Conservation (phyloP, 2,113 vertebrate genomes). For the Hippocampus barbouri region DNA sequence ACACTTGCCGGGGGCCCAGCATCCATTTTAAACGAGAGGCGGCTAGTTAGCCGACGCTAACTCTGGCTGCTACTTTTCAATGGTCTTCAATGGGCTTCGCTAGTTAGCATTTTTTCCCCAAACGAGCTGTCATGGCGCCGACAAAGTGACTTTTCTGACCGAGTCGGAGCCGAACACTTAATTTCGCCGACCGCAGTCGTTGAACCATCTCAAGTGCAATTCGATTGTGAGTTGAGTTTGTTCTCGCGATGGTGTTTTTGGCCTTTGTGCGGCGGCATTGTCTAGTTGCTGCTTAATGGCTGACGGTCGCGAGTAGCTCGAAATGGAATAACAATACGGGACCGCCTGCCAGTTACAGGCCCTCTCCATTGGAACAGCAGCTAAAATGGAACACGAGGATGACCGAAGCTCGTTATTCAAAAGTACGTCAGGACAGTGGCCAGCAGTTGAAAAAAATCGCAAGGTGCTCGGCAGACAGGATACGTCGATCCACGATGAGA, state of each 20-base stretch:
- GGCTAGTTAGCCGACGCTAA: conserved; percentile 45
- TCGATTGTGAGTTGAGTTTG: background rate
- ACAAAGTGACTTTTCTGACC: conserved; percentile 4
- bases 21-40: conserved; percentile 54
- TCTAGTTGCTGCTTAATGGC: conserved; percentile 64
- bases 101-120: conserved; percentile 39
- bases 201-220: fast-evolving
- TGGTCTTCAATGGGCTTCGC: conserved; percentile 18
- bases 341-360: background rate
- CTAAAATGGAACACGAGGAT: background rate
- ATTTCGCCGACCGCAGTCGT: background rate
- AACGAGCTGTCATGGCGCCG: conserved; percentile 64
- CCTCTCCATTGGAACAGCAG: background rate
- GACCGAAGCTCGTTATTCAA: background rate
- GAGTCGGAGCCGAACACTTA: conserved; percentile 9
- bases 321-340: conserved; percentile 19
- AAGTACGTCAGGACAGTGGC: background rate
- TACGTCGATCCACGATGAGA: background rate
- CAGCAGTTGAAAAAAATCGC: background rate
- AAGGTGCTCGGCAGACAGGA: background rate
- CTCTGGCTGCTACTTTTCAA: conserved; percentile 13
- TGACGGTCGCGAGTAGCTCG: conserved; percentile 30
- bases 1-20: conserved; percentile 38
- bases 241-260: background rate
- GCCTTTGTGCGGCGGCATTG: conserved; percentile 34